phyloP scores from a whole-genome alignment of 2,888 invertebrate genomes.

The Brachycybe producta region DNA sequence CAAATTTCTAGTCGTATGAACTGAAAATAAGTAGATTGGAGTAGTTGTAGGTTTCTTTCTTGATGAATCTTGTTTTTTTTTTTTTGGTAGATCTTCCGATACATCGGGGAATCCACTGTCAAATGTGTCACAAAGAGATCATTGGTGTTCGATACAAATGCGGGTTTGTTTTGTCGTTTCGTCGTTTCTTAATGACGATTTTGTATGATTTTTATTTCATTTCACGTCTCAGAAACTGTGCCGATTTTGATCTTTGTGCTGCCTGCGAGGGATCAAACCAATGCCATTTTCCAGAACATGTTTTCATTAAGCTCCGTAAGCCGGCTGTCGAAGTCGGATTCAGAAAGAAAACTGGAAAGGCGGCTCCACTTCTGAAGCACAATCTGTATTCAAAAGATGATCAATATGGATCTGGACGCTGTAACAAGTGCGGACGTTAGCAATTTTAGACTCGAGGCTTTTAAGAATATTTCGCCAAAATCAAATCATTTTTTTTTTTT shows the following conservation, averaged over 20 bases:
- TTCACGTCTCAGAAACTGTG: not conserved
- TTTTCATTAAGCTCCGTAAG: not conserved
- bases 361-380: not conserved
- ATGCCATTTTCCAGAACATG: not conserved
- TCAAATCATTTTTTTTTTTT: no score
- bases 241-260: conserved; percentile 1
- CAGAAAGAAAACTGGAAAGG: not conserved
- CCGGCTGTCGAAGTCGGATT: not conserved
- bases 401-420: conserved; percentile 22
- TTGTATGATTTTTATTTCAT: not conserved
- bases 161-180: conserved; percentile 28
- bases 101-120: conserved; percentile 30
- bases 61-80: no score
- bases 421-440: no score
- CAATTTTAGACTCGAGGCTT: no score
- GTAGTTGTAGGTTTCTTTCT: no score
- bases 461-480: no score
- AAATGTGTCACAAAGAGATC: conserved; percentile 30
- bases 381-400: not conserved
- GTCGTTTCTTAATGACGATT: not conserved
- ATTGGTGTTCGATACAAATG: conserved; percentile 34
- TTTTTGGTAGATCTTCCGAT: conserved; percentile 4
- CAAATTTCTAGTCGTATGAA: no score
- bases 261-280: not conserved
- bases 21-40: no score